Evolutionary conservation across 2,888 invertebrate species (phyloP).

Genomic region (Hydroisotoma schaefferi): DNA sequence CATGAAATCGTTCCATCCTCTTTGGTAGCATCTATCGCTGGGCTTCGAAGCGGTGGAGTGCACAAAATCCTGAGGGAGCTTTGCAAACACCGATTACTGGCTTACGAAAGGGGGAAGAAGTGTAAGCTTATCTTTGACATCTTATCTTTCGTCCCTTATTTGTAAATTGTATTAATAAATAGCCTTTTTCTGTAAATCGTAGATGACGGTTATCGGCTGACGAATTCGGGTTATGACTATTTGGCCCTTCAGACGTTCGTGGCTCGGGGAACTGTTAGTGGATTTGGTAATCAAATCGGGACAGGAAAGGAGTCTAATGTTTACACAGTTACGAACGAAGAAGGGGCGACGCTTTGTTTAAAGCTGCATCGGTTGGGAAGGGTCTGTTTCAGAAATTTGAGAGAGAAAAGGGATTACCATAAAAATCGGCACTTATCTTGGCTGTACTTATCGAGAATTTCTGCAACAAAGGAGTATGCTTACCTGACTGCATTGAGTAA

Average conservation of each 20-base stretch:
- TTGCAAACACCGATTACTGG: constrained; percentile 82
- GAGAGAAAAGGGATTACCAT: constrained; percentile 95
- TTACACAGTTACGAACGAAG: constrained; percentile 79
- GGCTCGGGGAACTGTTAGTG: constrained; percentile 69
- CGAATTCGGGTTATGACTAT: constrained; percentile 95
- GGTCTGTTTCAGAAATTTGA: constrained; percentile 92
- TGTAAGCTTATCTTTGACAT: constrained; percentile 61
- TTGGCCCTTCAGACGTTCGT: constrained; percentile 85
- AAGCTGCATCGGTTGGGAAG: constrained; percentile 91
- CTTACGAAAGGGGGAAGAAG: constrained; percentile 90
- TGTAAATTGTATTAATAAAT: background rate
- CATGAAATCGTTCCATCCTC: constrained; percentile 92
- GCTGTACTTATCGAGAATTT: constrained; percentile 93
- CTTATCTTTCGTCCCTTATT: background rate
- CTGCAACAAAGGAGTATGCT: constrained; percentile 95
- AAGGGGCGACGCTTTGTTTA: constrained; percentile 75
- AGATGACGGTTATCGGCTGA: constrained; percentile 95
- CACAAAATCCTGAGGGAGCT: constrained; percentile 85
- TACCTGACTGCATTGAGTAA: constrained; percentile 93
- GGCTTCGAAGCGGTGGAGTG: constrained; percentile 86
- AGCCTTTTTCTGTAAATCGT: no score
- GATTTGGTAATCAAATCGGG: constrained; percentile 97
- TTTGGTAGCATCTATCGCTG: constrained; percentile 87
- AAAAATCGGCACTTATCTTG: constrained; percentile 87
- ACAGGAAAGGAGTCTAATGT: constrained; percentile 99